Conservation (phyloP, 2,797 vertebrate genomes). For the Tapera naevia region DNA sequence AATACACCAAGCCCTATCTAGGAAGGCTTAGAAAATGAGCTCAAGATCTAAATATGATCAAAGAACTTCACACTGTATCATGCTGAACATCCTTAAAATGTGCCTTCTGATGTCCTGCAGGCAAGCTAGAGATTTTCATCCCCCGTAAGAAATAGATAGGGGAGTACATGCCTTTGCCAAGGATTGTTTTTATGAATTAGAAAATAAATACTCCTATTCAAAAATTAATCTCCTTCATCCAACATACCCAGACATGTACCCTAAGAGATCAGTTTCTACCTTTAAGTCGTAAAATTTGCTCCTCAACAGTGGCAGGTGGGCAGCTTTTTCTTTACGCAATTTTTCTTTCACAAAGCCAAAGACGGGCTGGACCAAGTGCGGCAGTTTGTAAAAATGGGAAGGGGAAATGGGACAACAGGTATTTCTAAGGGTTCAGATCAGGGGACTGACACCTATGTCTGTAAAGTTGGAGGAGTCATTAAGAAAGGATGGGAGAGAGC, state of each 20-base stretch:
- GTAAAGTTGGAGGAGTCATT: background rate
- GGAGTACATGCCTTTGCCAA: background rate
- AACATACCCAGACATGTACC: background rate
- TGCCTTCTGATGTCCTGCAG: background rate
- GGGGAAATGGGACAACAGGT: background rate
- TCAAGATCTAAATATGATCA: background rate
- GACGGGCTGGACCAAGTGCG: background rate
- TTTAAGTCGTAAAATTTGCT: background rate
- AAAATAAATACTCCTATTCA: background rate
- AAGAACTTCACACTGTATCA: background rate
- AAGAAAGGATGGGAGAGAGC: background rate
- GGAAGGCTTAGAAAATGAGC: background rate
- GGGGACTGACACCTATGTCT: background rate
- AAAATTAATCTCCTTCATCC: background rate
- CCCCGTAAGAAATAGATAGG: background rate
- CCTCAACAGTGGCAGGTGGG: background rate
- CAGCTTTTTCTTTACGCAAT: background rate
- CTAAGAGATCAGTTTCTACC: background rate
- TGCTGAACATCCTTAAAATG: background rate
- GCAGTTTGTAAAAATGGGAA: background rate
- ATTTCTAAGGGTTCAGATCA: background rate
- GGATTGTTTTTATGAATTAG: background rate
- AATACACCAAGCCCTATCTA: background rate
- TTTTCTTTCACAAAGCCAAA: background rate
- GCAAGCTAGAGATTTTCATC: background rate